Evolutionary conservation across 1,140 invertebrate species (phyloP).

Genomic region (Panagrolaimus sp.): DNA sequence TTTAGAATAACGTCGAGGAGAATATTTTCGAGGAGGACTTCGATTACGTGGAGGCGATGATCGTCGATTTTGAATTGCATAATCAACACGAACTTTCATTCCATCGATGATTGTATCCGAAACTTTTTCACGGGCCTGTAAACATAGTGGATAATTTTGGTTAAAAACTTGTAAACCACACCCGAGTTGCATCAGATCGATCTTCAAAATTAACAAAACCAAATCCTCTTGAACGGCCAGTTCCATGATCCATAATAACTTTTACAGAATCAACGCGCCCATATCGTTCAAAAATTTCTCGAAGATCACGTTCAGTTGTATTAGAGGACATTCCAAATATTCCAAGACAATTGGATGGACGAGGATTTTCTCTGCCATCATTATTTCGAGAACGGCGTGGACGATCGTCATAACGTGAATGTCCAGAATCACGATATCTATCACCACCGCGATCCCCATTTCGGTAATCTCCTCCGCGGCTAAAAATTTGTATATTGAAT

Average conservation of each 20-base stretch:
- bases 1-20: neutral
- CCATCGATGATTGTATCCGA: conserved; percentile 88
- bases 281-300: conserved; percentile 22
- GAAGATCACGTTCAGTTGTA: conserved; percentile 23
- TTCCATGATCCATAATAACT: conserved; percentile 58
- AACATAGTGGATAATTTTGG: conserved; percentile 4
- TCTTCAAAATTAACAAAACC: conserved; percentile 91
- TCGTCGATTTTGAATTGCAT: conserved; percentile 72
- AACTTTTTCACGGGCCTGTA: conserved; percentile 83
- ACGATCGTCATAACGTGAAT: neutral
- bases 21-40: neutral
- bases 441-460: conserved; percentile 1
- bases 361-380: conserved; percentile 26
- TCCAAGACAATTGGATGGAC: conserved; percentile 23
- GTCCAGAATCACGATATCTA: neutral
- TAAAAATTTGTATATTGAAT: neutral
- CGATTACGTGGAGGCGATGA: conserved; percentile 3
- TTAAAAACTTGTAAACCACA: too few species aligned
- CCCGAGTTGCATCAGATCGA: conserved; percentile 73
- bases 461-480: neutral
- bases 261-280: conserved; percentile 26
- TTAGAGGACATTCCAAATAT: conserved; percentile 29
- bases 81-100: conserved; percentile 83
- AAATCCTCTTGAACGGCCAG: conserved; percentile 85
- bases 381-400: neutral